These are phyloP conservation scores for Anastatus disparis DNA, from an alignment of 1,140 invertebrate species.

Conservation along the genomic window DNA sequence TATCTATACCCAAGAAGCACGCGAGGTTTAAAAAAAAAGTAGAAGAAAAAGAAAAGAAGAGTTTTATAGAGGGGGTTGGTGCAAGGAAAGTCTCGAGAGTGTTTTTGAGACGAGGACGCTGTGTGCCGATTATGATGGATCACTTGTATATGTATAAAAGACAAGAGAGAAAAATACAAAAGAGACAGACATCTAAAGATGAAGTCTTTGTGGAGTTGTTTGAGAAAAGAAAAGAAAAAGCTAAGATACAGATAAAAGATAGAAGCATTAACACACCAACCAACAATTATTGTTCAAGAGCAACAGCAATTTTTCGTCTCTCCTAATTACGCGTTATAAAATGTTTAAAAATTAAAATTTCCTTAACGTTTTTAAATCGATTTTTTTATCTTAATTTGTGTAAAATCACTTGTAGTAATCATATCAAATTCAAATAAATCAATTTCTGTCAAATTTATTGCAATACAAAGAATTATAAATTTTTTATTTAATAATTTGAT, in stretches of 20 bases:
- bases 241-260: background rate
- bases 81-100: slow-evolving; percentile 5
- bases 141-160: background rate
- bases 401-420: too few species aligned
- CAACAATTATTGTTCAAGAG: slow-evolving; percentile 58
- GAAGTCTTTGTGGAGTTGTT: background rate
- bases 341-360: too few species aligned
- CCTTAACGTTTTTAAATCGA: too few species aligned
- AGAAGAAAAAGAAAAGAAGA: background rate
- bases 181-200: slow-evolving; percentile 11
- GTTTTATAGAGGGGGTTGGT: background rate
- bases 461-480: too few species aligned
- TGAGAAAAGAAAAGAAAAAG: background rate
- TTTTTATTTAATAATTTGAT: too few species aligned
- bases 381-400: too few species aligned
- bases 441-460: too few species aligned
- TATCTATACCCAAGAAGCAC: background rate
- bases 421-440: too few species aligned
- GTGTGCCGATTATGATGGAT: slow-evolving; percentile 12
- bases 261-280: slow-evolving; percentile 53
- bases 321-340: too few species aligned
- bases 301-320: slow-evolving; percentile 48
- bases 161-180: slow-evolving; percentile 12
- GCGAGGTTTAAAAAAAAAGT: background rate
- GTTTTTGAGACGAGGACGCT: slow-evolving; percentile 5